These are phyloP conservation scores for Macaria notata DNA, from an alignment of 2,888 invertebrate genomes.

Conservation along the genomic window DNA sequence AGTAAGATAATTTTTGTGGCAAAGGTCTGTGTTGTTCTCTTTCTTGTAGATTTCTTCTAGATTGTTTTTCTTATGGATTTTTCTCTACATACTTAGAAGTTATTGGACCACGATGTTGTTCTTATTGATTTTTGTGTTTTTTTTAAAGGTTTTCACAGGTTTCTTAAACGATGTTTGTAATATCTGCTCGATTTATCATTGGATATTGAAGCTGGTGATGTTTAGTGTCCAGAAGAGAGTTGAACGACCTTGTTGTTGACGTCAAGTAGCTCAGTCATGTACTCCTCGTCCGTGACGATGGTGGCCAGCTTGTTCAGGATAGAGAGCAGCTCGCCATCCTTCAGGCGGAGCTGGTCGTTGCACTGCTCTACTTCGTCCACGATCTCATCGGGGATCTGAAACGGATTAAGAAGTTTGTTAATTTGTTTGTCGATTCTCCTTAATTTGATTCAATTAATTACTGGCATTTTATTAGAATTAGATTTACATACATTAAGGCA, in stretches of 20 bases:
- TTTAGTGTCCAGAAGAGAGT: slow-evolving; percentile 66
- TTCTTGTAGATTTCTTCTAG: no score
- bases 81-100: no score
- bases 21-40: no score
- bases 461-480: no score
- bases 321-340: slow-evolving; percentile 84
- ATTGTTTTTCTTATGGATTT: no score
- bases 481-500: no score
- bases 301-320: slow-evolving; percentile 86
- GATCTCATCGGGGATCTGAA: slow-evolving; percentile 85
- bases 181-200: not conserved
- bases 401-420: slow-evolving; percentile 18
- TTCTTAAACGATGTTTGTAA: no score
- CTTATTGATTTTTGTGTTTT: no score
- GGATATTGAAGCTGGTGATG: not conserved
- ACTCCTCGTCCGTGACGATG: slow-evolving; percentile 88
- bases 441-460: no score
- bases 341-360: slow-evolving; percentile 87
- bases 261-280: slow-evolving; percentile 87
- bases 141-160: no score
- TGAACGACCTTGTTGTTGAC: slow-evolving; percentile 87
- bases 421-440: not conserved
- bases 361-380: slow-evolving; percentile 85
- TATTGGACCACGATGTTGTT: no score
- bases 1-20: no score